These are phyloP conservation scores for Halcyon malimbica DNA, from an alignment of 2,113 vertebrate genomes.

Conservation along the genomic window DNA sequence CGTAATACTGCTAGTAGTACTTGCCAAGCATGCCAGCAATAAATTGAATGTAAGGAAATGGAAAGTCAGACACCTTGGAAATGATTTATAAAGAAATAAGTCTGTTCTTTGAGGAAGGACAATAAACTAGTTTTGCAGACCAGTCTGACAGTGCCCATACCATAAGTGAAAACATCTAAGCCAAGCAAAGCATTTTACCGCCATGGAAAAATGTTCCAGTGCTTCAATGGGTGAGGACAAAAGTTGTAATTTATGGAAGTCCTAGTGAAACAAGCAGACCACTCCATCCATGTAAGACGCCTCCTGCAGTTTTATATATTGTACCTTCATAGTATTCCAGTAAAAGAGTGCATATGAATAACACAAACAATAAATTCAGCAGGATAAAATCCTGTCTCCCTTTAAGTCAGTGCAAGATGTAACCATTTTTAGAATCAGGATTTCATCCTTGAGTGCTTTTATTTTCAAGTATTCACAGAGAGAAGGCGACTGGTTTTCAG, in stretches of 20 bases:
- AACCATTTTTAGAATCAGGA: background rate
- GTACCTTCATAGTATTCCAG: background rate
- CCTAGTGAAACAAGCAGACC: background rate
- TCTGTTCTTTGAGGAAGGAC: background rate
- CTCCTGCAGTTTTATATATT: background rate
- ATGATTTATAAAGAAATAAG: background rate
- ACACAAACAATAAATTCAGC: background rate
- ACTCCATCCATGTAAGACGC: background rate
- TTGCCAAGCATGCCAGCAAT: background rate
- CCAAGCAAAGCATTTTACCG: background rate
- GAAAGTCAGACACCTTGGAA: background rate
- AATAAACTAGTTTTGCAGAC: background rate
- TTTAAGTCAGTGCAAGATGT: background rate
- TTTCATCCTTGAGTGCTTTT: background rate
- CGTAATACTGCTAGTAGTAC: background rate
- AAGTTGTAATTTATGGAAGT: background rate
- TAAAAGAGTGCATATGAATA: background rate
- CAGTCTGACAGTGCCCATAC: background rate
- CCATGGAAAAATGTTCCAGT: background rate
- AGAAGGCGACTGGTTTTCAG: background rate
- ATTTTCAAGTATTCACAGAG: background rate
- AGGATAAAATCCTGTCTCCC: background rate
- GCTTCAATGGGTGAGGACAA: background rate
- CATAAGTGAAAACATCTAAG: background rate
- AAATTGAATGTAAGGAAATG: constrained; percentile 5